Conservation (phyloP, 2,888 invertebrate species). For the Schizotus pectinicornis region DNA sequence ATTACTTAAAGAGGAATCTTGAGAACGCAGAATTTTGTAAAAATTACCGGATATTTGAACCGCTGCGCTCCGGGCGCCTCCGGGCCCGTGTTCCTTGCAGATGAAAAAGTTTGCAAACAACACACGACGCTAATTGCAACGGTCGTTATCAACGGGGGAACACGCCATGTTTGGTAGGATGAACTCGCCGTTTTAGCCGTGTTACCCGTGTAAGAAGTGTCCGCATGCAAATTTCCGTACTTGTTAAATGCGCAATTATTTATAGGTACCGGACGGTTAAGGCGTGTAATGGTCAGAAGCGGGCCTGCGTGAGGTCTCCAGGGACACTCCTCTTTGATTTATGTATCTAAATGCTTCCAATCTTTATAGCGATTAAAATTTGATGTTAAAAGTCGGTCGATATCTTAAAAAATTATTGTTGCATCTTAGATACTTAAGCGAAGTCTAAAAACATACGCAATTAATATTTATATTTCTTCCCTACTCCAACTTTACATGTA, state of each 20-base stretch:
- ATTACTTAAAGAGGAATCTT: neutral
- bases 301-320: no score
- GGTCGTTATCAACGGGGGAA: slow-evolving; percentile 18
- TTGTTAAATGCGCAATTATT: slow-evolving; percentile 11
- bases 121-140: slow-evolving; percentile 19
- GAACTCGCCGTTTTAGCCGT: slow-evolving; percentile 12
- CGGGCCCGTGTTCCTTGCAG: slow-evolving; percentile 5
- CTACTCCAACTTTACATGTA: no score
- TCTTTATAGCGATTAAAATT: no score
- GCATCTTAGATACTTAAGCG: no score
- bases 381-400: no score
- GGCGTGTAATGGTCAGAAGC: slow-evolving; percentile 6
- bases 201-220: slow-evolving; percentile 15
- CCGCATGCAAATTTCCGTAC: slow-evolving; percentile 20
- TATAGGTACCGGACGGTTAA: slow-evolving; percentile 13
- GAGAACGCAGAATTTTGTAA: neutral
- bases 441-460: no score
- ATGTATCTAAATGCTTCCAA: no score
- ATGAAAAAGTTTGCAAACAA: neutral
- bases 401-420: no score
- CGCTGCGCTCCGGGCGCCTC: slow-evolving; percentile 6
- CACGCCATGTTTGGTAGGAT: slow-evolving; percentile 12
- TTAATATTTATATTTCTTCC: no score
- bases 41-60: slow-evolving; percentile 14
- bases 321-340: no score